Base-by-base conservation (phyloP, 2,888 invertebrate species). In the Leptarthrus brevirostris region DNA sequence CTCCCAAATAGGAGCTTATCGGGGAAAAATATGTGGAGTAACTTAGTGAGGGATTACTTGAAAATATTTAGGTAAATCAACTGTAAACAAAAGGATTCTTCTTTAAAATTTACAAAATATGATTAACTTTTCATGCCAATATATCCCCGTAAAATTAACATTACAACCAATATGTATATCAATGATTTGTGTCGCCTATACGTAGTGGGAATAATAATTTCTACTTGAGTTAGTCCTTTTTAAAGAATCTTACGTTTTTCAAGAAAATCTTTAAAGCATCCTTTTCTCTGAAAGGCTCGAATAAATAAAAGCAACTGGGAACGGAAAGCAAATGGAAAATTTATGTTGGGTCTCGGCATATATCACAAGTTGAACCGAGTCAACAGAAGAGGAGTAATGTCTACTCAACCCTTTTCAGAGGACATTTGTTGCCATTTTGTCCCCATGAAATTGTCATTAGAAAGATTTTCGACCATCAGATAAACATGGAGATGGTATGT, bases 371-470 rank as follows among this genome's bases (percentile, higher is more conserved):
- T 52, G 69, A 26, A 69, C 52, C 69, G 30, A 49, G 52, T 69
- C 34, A 69, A 69, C 69, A 69, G 69, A 34, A 69, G 69, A 26
- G 69, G 69, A 69, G 52, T 52, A 69, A 69, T 69, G 69, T 69
- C 69, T 52, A 69, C 52, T 34, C 69, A 69, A 49, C 69, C 69
- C 52, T 69, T 69, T 69, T 69, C 69, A 69, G 52, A 56, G 66
- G 75, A 76, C 75, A 76, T 76, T 76, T 76, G 75, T 74, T 76
- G 74, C 74, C 76, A 73, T 75, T 76, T 76, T 76, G 75, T 75
- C 75, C 75, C 76, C 66, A 76, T 76, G 74, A 76, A 76, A 76
- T 75, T 75, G 76, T 76, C 75, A 76, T 76, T 76, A 76, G 71
- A 76, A 75, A 76, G 72, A 75, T 76, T 76, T 76, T 76, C 70